A percentile compares a stretch with the other conserved stretches of the same genome.
These are phyloP conservation scores for Cynaeus angustus DNA, from an alignment of 2,888 invertebrate genomes.

Conservation along the genomic window DNA sequence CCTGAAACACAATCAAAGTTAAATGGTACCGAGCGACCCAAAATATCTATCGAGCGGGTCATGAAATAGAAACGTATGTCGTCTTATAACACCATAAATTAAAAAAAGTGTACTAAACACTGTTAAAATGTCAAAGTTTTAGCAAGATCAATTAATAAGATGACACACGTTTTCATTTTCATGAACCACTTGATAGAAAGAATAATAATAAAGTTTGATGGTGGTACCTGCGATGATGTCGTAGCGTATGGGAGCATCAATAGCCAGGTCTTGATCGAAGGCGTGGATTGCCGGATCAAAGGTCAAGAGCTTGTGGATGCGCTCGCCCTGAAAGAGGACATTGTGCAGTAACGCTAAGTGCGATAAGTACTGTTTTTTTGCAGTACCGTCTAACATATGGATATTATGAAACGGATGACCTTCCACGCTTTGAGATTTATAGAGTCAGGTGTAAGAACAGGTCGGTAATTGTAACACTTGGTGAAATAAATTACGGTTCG, in stretches of 20 bases:
- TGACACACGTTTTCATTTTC: no score
- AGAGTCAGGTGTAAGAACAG: neutral
- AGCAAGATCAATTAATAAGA: no score
- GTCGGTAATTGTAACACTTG: slow-evolving; percentile 3
- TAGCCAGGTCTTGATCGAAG: slow-evolving; percentile 85
- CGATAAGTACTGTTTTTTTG: neutral
- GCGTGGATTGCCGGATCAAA: slow-evolving; percentile 85
- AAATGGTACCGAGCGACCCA: no score
- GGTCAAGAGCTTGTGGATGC: slow-evolving; percentile 80
- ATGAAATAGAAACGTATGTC: no score
- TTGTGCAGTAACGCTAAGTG: slow-evolving; percentile 3
- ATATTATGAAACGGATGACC: neutral
- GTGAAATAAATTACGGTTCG: neutral
- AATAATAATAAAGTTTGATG: neutral
- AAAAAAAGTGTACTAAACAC: no score
- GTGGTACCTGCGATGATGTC: slow-evolving; percentile 84
- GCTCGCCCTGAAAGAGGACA: slow-evolving; percentile 75
- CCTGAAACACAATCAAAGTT: slow-evolving; percentile 8
- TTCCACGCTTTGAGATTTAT: neutral
- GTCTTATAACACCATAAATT: no score
- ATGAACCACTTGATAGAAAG: no score
- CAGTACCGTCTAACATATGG: neutral
- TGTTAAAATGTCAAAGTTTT: no score
- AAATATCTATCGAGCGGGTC: no score
- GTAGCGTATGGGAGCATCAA: slow-evolving; percentile 83